Conservation (phyloP, 2,888 invertebrate species). For the Sacculina carcini region DNA sequence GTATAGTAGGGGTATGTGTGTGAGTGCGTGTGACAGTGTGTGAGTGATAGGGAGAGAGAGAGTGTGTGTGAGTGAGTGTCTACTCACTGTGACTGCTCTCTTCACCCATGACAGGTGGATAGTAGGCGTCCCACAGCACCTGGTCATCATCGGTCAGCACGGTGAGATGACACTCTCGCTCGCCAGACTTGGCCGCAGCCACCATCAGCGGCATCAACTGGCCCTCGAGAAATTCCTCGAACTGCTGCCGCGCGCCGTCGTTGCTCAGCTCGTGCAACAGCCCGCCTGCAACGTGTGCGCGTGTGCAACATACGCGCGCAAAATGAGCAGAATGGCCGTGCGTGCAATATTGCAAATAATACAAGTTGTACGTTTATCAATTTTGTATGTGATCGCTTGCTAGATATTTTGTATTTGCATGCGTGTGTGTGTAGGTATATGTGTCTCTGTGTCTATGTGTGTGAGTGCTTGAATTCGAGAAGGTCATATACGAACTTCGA, state of each 20-base stretch:
- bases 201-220: conserved; percentile 92
- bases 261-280: conserved; percentile 92
- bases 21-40: not conserved
- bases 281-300: too few species aligned
- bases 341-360: too few species aligned
- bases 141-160: conserved; percentile 83
- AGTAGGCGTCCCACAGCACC: conserved; percentile 95
- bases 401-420: too few species aligned
- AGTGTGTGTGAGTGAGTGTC: not conserved
- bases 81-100: conserved; percentile 77
- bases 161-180: conserved; percentile 91
- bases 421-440: too few species aligned
- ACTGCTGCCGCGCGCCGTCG: conserved; percentile 93
- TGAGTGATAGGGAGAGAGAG: not conserved
- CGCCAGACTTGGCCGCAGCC: conserved; percentile 68
- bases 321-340: too few species aligned
- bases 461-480: too few species aligned
- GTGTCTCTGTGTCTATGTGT: too few species aligned
- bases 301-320: too few species aligned
- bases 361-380: too few species aligned
- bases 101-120: conserved; percentile 98
- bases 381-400: too few species aligned
- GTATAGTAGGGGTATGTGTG: conserved; percentile 1
- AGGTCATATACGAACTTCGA: too few species aligned
- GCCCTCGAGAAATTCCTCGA: conserved; percentile 82